phyloP scores from a whole-genome alignment of 2,888 invertebrate species.

The Leucoma salicis region DNA sequence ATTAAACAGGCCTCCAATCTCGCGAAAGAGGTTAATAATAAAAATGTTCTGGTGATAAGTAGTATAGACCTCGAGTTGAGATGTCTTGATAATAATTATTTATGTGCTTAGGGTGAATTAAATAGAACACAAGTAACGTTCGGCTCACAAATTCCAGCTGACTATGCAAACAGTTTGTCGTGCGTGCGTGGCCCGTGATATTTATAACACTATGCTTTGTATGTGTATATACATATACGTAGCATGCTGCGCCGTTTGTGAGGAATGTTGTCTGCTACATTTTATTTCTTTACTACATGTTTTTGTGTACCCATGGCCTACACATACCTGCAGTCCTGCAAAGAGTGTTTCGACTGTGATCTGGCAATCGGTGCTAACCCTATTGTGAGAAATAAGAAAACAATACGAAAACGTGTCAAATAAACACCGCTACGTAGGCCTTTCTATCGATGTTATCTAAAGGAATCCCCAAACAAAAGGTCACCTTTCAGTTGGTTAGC shows the following conservation, averaged over 20 bases:
- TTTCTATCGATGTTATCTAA: no score
- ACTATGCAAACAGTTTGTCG: conserved; percentile 59
- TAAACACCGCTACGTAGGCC: no score
- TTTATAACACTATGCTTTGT: conserved; percentile 60
- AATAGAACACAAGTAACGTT: conserved; percentile 27
- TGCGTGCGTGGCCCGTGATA: conserved; percentile 58
- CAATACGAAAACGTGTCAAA: no score
- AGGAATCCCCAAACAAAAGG: no score
- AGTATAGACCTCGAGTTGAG: conserved; percentile 5
- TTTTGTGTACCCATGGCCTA: conserved; percentile 46
- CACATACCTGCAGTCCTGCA: no score
- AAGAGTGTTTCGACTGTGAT: no score
- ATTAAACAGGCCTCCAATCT: conserved; percentile 19
- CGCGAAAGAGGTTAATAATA: conserved; percentile 6
- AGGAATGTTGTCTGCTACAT: conserved; percentile 61
- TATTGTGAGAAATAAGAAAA: no score
- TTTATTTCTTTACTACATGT: conserved; percentile 49
- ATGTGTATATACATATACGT: conserved; percentile 25
- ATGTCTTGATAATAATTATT: conserved; percentile 24
- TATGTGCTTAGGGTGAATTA: conserved; percentile 32
- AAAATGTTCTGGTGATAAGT: conserved; percentile 10
- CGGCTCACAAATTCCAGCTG: conserved; percentile 35
- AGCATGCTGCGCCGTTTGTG: conserved; percentile 47
- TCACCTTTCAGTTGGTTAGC: no score
- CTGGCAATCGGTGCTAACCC: no score